Evolutionary conservation across 1,140 invertebrate genomes (phyloP).

Genomic region (Lepidostoma basale): DNA sequence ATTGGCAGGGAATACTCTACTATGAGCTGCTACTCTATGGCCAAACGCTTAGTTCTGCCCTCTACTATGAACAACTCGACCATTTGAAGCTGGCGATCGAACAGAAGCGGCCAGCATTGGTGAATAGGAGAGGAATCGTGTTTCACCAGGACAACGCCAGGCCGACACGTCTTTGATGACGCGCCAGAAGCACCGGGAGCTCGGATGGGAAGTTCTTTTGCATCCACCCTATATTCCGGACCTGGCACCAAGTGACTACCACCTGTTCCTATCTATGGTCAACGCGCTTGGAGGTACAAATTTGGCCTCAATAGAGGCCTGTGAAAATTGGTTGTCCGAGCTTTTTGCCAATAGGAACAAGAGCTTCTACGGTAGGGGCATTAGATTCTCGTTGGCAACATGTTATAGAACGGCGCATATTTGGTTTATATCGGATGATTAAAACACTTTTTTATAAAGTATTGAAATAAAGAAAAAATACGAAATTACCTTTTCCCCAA

Average conservation of each 20-base stretch:
- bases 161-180: conserved; percentile 9
- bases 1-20: conserved; percentile 4
- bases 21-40: background rate
- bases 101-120: conserved; percentile 4
- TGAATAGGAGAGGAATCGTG: too few species aligned
- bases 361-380: background rate
- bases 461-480: too few species aligned
- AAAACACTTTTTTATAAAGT: too few species aligned
- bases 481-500: too few species aligned
- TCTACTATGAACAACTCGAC: conserved; percentile 7
- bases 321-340: conserved; percentile 8
- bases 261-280: background rate
- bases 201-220: background rate
- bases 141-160: too few species aligned
- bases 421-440: too few species aligned
- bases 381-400: too few species aligned
- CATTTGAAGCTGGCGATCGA: background rate
- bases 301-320: background rate
- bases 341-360: conserved; percentile 2
- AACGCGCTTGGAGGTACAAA: background rate
- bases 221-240: background rate
- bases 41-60: background rate
- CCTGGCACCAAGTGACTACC: conserved; percentile 1
- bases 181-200: conserved; percentile 3
- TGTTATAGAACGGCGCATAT: too few species aligned